Conservation (phyloP, 2,113 vertebrate genomes). For the Parus major region DNA sequence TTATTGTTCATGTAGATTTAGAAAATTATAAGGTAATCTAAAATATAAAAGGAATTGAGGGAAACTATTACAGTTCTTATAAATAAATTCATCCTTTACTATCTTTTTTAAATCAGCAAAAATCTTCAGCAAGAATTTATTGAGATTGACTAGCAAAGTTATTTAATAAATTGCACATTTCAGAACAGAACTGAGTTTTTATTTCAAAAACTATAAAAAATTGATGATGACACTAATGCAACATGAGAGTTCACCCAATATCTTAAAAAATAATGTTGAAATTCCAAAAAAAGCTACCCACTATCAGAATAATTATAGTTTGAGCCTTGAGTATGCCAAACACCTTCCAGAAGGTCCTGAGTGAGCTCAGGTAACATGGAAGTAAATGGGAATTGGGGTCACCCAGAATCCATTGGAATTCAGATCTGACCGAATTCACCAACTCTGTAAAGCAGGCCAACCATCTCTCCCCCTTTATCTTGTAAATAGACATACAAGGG, state of each 20-base stretch:
- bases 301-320: not conserved
- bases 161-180: conserved; percentile 71
- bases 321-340: not conserved
- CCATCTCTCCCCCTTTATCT: not conserved
- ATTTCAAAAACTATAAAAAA: conserved; percentile 50
- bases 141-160: conserved; percentile 71
- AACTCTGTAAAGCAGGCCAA: not conserved
- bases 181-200: conserved; percentile 61
- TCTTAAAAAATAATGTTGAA: conserved; percentile 16
- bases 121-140: conserved; percentile 73
- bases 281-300: conserved; percentile 12
- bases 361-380: not conserved
- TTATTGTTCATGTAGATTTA: conserved; percentile 93
- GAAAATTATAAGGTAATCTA: conserved; percentile 95
- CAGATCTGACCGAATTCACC: not conserved
- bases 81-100: conserved; percentile 81
- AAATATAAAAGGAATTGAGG: conserved; percentile 88
- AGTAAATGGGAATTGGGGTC: not conserved
- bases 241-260: conserved; percentile 17
- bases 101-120: conserved; percentile 65
- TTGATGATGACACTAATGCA: conserved; percentile 27
- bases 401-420: not conserved
- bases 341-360: not conserved
- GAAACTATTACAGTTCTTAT: conserved; percentile 86
- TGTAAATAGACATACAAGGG: not conserved